A percentile compares a stretch with the other conserved stretches of the same genome.
Evolutionary conservation across 2,113 vertebrate species (phyloP).

Genomic region (Engystomops pustulosus): DNA sequence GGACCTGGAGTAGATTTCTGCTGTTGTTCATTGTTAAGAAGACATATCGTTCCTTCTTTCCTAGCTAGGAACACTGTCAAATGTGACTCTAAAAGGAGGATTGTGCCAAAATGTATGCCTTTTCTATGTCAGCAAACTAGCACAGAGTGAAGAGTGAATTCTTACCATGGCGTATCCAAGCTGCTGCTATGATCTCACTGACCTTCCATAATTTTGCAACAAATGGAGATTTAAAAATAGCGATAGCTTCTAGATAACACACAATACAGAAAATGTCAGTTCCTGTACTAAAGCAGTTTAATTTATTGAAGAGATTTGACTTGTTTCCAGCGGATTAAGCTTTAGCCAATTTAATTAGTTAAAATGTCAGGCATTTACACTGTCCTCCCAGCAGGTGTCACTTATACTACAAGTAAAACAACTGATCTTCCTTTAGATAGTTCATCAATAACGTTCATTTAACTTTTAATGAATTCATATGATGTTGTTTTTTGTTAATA

Average conservation of each 20-base stretch:
- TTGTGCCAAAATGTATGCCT: too few relatives aligned
- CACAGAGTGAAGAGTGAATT: too few relatives aligned
- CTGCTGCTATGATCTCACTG: not conserved
- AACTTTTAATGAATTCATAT: too few relatives aligned
- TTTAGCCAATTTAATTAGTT: not conserved
- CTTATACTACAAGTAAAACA: not conserved
- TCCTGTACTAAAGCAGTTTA: not conserved
- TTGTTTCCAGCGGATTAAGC: not conserved
- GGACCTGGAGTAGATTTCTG: too few relatives aligned
- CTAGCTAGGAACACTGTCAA: too few relatives aligned
- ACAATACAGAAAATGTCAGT: not conserved
- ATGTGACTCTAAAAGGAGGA: too few relatives aligned
- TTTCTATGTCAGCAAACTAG: too few relatives aligned
- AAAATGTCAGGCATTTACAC: slow-evolving; percentile 15
- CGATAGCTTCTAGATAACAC: not conserved
- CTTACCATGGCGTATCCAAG: not conserved
- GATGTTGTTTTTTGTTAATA: too few relatives aligned
- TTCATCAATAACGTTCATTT: too few relatives aligned
- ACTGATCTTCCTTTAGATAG: not conserved
- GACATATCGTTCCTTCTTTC: too few relatives aligned
- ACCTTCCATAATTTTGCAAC: not conserved
- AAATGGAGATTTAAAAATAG: not conserved
- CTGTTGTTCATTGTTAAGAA: too few relatives aligned
- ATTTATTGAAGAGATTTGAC: not conserved
- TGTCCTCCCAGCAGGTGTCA: slow-evolving; percentile 33